These are phyloP conservation scores for Cyprinodon brontotheroides DNA, from an alignment of 2,113 vertebrate species.

Conservation along the genomic window DNA sequence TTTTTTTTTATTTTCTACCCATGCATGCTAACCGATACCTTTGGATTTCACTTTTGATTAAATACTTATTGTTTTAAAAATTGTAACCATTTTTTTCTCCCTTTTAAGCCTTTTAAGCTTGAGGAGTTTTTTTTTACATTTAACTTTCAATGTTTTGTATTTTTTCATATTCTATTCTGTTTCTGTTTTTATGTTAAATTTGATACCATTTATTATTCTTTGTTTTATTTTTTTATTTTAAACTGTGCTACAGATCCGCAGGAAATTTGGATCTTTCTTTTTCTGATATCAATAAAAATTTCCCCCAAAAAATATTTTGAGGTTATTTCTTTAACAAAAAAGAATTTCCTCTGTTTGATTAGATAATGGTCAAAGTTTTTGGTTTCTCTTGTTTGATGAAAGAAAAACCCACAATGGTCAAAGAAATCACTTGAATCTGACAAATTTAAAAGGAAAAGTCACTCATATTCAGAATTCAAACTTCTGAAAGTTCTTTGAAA, in stretches of 20 bases:
- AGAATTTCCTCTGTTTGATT: neutral
- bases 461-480: too few relatives aligned
- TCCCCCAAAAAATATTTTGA: conserved; percentile 28
- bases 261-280: conserved; percentile 14
- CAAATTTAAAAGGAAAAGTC: too few relatives aligned
- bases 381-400: too few relatives aligned
- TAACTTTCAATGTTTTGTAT: neutral
- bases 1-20: neutral
- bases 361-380: too few relatives aligned
- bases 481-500: too few relatives aligned
- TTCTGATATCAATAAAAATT: conserved; percentile 55
- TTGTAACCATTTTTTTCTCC: too few relatives aligned
- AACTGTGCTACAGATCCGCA: conserved; percentile 12
- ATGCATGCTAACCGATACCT: neutral
- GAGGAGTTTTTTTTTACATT: neutral
- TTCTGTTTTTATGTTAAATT: neutral
- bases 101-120: neutral
- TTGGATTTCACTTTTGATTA: neutral
- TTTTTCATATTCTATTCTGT: neutral
- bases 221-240: neutral
- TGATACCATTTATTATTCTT: neutral
- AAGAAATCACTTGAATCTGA: too few relatives aligned
- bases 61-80: too few relatives aligned
- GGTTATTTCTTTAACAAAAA: neutral
- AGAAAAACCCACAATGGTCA: too few relatives aligned